phyloP scores from a whole-genome alignment of 2,888 invertebrate species.

The Bugula neritina region DNA sequence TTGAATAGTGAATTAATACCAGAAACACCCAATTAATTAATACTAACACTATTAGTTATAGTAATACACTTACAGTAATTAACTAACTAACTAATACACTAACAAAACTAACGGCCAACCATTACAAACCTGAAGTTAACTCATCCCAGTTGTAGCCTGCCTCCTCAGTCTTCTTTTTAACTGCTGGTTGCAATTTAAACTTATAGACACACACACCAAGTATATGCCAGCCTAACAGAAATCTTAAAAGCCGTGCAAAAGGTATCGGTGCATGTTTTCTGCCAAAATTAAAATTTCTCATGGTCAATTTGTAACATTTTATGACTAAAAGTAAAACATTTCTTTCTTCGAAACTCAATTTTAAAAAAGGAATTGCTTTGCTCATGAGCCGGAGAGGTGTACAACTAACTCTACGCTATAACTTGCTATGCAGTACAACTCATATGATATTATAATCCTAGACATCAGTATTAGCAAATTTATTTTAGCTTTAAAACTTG shows the following conservation, averaged over 20 bases:
- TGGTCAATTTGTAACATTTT: too few species aligned
- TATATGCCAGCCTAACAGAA: constrained; percentile 1
- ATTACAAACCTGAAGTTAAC: neutral
- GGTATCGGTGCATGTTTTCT: neutral
- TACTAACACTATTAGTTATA: neutral
- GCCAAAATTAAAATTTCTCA: constrained; percentile 20
- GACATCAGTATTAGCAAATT: too few species aligned
- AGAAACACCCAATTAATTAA: too few species aligned
- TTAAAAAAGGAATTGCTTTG: too few species aligned
- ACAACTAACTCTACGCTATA: too few species aligned
- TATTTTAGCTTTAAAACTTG: too few species aligned
- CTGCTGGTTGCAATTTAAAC: neutral
- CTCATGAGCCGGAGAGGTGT: too few species aligned
- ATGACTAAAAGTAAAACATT: too few species aligned
- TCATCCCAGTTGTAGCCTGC: constrained; percentile 22
- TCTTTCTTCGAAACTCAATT: too few species aligned
- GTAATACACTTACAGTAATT: neutral
- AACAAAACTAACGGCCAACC: neutral
- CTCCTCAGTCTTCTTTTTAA: constrained; percentile 4
- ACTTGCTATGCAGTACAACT: too few species aligned
- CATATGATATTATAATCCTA: too few species aligned
- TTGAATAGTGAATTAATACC: too few species aligned
- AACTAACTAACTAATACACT: neutral
- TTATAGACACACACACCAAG: neutral
- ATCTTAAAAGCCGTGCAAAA: neutral